Conservation (phyloP, 2,113 vertebrate species). For the Bagarius yarrelli region DNA sequence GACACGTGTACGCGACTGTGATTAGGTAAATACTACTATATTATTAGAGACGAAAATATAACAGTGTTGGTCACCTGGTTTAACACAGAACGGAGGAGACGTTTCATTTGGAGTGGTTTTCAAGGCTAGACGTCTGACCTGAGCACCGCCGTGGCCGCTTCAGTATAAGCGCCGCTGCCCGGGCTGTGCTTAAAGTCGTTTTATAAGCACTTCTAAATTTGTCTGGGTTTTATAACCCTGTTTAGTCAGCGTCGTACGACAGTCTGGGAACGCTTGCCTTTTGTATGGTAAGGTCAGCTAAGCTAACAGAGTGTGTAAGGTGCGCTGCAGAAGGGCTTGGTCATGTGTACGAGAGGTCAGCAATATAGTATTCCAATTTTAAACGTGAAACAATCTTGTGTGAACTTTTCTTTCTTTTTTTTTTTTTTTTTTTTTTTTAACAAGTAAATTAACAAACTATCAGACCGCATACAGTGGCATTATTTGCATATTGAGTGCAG, state of each 20-base stretch:
- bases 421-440: background rate
- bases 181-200: background rate
- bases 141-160: background rate
- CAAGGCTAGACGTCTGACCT: background rate
- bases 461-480: background rate
- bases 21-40: slow-evolving; percentile 29
- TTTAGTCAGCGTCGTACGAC: background rate
- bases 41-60: slow-evolving; percentile 23
- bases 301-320: background rate
- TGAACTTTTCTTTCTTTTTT: background rate
- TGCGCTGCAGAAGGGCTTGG: background rate
- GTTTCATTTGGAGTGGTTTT: slow-evolving; percentile 17
- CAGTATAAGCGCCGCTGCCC: background rate
- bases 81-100: background rate
- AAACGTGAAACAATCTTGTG: background rate
- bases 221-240: background rate
- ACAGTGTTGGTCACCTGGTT: background rate
- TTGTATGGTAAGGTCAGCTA: background rate
- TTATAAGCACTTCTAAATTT: slow-evolving; percentile 20
- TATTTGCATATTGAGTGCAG: background rate
- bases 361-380: slow-evolving; percentile 7
- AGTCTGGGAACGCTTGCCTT: background rate
- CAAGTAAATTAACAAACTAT: background rate
- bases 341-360: slow-evolving; percentile 19
- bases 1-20: slow-evolving; percentile 12